phyloP scores from a whole-genome alignment of 2,888 invertebrate species.

The Villa cingulata region DNA sequence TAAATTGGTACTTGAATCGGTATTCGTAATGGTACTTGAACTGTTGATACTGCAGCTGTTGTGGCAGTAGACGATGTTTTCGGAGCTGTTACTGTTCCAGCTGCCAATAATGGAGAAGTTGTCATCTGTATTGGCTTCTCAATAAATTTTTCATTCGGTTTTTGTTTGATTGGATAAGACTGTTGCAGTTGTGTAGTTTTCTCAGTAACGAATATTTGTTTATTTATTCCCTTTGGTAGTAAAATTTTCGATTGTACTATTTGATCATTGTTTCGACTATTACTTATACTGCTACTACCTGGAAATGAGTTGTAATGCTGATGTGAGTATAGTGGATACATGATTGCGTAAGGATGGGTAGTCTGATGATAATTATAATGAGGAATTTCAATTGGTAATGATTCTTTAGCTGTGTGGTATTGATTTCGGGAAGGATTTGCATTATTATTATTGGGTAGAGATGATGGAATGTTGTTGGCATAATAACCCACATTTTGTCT shows the following conservation, averaged over 20 bases:
- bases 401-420: too few species aligned
- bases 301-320: not conserved
- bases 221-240: not conserved
- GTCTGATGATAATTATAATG: not conserved
- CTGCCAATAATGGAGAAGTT: too few species aligned
- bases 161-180: not conserved
- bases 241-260: conserved; percentile 16
- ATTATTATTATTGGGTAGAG: not conserved
- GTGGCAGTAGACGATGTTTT: too few species aligned
- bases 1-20: conserved; percentile 23
- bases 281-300: too few species aligned
- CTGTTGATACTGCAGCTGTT: not conserved
- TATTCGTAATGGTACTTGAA: not conserved
- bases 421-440: not conserved
- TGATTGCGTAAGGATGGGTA: too few species aligned
- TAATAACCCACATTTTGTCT: not conserved
- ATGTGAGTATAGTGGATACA: too few species aligned
- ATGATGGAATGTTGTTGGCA: not conserved
- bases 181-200: conserved; percentile 4
- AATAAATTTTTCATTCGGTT: not conserved
- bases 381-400: not conserved
- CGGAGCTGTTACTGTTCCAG: too few species aligned
- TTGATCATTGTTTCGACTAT: too few species aligned
- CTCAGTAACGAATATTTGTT: conserved; percentile 1
- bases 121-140: not conserved